These are phyloP conservation scores for Poeciliopsis infans DNA, from an alignment of 2,797 vertebrate genomes.

Conservation along the genomic window DNA sequence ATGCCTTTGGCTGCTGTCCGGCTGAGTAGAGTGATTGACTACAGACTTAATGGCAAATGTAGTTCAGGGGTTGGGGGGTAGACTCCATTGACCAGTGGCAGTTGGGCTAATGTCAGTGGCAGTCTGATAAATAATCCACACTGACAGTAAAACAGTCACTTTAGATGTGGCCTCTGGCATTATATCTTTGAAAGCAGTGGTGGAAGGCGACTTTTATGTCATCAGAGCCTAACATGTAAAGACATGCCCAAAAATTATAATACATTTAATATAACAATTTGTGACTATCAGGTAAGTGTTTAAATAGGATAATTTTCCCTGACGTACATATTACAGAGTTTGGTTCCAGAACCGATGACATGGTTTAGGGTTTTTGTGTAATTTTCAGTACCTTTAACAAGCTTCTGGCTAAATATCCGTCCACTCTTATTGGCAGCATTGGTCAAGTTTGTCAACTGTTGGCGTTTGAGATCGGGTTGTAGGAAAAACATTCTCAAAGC, in stretches of 20 bases:
- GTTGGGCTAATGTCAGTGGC: not conserved
- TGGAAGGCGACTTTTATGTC: not conserved
- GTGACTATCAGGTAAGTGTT: not conserved
- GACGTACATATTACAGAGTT: not conserved
- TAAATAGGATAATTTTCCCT: not conserved
- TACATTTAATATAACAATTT: not conserved
- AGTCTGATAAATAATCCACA: conserved; percentile 12
- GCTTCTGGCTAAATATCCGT: not conserved
- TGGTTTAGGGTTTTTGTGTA: not conserved
- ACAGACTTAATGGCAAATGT: conserved; percentile 11
- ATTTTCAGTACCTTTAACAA: not conserved
- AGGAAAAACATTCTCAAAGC: not conserved
- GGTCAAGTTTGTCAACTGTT: not conserved
- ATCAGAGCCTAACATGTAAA: not conserved
- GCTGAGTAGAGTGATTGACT: conserved; percentile 2
- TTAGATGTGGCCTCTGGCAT: not conserved
- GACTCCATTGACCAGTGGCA: conserved; percentile 7
- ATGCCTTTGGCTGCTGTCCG: conserved; percentile 10
- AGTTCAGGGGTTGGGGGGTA: conserved; percentile 2
- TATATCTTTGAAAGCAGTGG: not conserved
- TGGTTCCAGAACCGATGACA: not conserved
- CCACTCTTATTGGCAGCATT: not conserved
- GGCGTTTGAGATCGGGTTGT: not conserved
- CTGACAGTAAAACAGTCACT: conserved; percentile 16
- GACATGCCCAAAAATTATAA: not conserved